These are phyloP conservation scores for Gryllus longicercus DNA, from an alignment of 2,888 invertebrate genomes.

Conservation along the genomic window DNA sequence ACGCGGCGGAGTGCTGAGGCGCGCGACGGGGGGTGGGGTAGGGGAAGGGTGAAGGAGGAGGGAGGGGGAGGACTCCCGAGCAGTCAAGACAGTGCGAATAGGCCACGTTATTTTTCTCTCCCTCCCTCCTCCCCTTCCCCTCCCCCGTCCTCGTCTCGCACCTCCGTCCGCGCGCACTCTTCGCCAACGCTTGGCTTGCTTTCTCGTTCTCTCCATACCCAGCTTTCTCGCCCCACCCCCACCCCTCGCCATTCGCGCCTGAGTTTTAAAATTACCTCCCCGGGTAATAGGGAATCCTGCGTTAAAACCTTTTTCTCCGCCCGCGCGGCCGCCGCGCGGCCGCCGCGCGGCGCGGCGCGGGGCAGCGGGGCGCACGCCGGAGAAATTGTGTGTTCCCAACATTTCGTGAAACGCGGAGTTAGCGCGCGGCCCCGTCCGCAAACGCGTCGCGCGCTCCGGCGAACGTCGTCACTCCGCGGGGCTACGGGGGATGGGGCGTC, in stretches of 20 bases:
- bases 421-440: no score
- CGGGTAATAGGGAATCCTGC: background rate
- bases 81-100: background rate
- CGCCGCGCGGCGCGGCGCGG: background rate
- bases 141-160: background rate
- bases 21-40: background rate
- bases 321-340: background rate
- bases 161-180: background rate
- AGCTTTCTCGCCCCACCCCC: no score
- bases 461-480: no score
- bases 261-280: constrained; percentile 17
- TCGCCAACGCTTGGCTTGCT: background rate
- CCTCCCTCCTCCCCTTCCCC: background rate
- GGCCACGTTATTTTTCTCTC: background rate
- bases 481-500: no score
- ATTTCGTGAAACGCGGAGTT: no score
- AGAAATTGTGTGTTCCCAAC: no score
- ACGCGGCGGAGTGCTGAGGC: background rate
- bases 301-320: background rate
- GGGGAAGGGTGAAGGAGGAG: background rate
- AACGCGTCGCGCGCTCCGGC: no score
- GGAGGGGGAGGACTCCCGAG: background rate
- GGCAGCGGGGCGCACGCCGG: background rate
- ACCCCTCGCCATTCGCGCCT: no score
- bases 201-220: background rate